phyloP scores from a whole-genome alignment of 2,113 vertebrate genomes.

The chimpanzee (Pan troglodytes) region NHGRI_mPanTro3-v2.1_pri NC_086015.1:82504501-82505000 shows the following conservation, averaged over 20 bases:
- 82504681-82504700: no score
- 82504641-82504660: no score
- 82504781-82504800: background rate
- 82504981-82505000: background rate
- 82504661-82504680: no score
- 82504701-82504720: no score
- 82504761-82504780: background rate
- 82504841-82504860: background rate
- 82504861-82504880: background rate
- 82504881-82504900: background rate
- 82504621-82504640: no score
- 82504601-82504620: no score
- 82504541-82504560: no score
- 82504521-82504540: no score
- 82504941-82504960: background rate
- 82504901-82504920: background rate
- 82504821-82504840: background rate
- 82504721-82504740: fast-evolving
- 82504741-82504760: background rate
- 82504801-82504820: background rate
- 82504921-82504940: background rate
- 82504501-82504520: no score
- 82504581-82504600: no score
- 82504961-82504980: background rate
- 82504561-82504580: no score